Evolutionary conservation across 2,888 invertebrate species (phyloP).

Genomic region (Morpho achilles): DNA sequence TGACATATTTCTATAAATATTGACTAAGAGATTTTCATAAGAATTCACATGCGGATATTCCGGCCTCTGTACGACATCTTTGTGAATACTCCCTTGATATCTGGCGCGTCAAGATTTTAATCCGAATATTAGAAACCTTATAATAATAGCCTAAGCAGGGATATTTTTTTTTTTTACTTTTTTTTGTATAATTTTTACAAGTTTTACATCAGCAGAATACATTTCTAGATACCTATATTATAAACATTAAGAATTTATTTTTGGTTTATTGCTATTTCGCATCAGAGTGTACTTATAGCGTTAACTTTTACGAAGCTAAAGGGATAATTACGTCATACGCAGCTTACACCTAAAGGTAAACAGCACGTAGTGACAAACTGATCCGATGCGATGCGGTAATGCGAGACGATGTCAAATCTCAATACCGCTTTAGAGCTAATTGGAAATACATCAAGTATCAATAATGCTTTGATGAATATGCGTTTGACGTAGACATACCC

Average conservation of each 20-base stretch:
- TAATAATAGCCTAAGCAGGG: conserved; percentile 73
- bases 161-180: conserved; percentile 60
- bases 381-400: not conserved
- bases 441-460: not conserved
- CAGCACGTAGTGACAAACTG: not conserved
- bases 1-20: conserved; percentile 76
- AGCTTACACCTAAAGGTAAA: not conserved
- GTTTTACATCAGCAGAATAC: conserved; percentile 76
- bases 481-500: no score
- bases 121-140: conserved; percentile 71
- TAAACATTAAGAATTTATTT: conserved; percentile 70
- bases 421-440: not conserved
- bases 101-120: conserved; percentile 64
- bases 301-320: conserved; percentile 42
- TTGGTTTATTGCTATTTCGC: conserved; percentile 79
- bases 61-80: conserved; percentile 44
- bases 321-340: conserved; percentile 50
- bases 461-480: no score
- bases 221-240: conserved; percentile 71
- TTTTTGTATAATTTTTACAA: conserved; percentile 70
- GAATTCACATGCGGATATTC: conserved; percentile 71
- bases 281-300: conserved; percentile 48
- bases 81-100: conserved; percentile 60
- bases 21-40: conserved; percentile 78
- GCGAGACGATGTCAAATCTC: not conserved